phyloP scores from a whole-genome alignment of 2,888 invertebrate species.

The Tinea semifulvella region DNA sequence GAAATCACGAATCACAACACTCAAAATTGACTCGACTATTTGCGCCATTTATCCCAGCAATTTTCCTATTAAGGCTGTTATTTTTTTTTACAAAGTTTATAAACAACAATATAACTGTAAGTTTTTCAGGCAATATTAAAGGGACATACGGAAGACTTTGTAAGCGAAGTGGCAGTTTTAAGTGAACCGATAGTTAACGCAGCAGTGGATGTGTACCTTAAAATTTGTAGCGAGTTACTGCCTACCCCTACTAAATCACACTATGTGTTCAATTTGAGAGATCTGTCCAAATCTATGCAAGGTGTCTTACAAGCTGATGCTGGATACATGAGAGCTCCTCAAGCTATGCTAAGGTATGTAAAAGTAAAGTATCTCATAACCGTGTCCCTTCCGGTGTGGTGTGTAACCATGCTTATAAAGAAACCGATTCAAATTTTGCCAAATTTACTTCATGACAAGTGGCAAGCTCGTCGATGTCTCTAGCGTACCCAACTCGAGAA shows the following conservation, averaged over 20 bases:
- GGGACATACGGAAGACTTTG: slow-evolving; percentile 83
- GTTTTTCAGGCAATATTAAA: slow-evolving; percentile 68
- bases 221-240: slow-evolving; percentile 80
- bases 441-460: too few relatives aligned
- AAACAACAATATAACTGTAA: too few relatives aligned
- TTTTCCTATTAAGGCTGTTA: too few relatives aligned
- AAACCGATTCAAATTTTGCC: too few relatives aligned
- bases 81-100: slow-evolving; percentile 9
- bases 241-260: slow-evolving; percentile 94
- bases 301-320: slow-evolving; percentile 87
- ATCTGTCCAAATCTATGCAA: slow-evolving; percentile 90
- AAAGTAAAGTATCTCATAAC: too few relatives aligned
- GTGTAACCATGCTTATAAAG: too few relatives aligned
- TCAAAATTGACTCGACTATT: too few relatives aligned
- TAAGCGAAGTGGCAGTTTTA: slow-evolving; percentile 71
- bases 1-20: background rate
- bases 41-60: too few relatives aligned
- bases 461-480: too few relatives aligned
- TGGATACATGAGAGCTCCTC: slow-evolving; percentile 72
- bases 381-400: too few relatives aligned
- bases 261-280: slow-evolving; percentile 91
- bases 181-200: slow-evolving; percentile 81
- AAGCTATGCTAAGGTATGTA: slow-evolving; percentile 71
- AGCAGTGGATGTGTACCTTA: slow-evolving; percentile 83
- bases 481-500: too few relatives aligned